A percentile compares a stretch with the other conserved stretches of the same genome.
Conservation (phyloP, 2,797 vertebrate species). For the Acipenser transmontanus region DNA sequence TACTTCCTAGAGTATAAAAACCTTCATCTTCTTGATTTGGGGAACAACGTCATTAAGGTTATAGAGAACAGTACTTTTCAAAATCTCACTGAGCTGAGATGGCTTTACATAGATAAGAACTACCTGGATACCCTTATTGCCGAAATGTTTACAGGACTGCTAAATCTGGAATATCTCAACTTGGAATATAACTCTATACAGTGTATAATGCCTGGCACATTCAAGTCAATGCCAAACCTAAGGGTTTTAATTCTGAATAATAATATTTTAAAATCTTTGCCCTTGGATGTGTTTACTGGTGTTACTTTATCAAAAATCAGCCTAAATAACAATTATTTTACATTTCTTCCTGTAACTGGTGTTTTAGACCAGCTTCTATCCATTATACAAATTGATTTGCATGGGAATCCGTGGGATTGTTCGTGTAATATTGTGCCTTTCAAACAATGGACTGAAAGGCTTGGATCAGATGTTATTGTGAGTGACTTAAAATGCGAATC, state of each 20-base stretch:
- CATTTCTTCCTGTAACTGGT: constrained; percentile 80
- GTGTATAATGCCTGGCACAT: constrained; percentile 81
- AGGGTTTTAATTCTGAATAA: constrained; percentile 94
- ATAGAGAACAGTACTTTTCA: constrained; percentile 93
- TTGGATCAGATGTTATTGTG: constrained; percentile 85
- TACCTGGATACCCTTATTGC: constrained; percentile 85
- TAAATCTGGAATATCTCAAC: constrained; percentile 92
- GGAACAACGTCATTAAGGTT: constrained; percentile 88
- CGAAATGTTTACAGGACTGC: constrained; percentile 88
- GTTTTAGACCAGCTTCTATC: constrained; percentile 93
- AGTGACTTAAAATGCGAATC: constrained; percentile 95
- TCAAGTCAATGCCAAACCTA: constrained; percentile 87
- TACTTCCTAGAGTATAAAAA: constrained; percentile 85
- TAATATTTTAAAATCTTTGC: constrained; percentile 87
- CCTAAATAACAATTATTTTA: constrained; percentile 95
- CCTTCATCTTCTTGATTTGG: constrained; percentile 86
- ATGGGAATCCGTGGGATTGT: constrained; percentile 98
- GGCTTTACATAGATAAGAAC: constrained; percentile 98
- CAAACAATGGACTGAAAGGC: constrained; percentile 92
- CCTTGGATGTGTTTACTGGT: constrained; percentile 83
- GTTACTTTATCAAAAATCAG: constrained; percentile 93
- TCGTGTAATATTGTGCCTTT: constrained; percentile 93
- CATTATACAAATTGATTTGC: constrained; percentile 92
- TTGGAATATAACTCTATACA: constrained; percentile 98
- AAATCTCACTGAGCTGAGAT: constrained; percentile 83